Conservation (phyloP, 2,888 invertebrate species). For the Fissipunctia ypsillon region DNA sequence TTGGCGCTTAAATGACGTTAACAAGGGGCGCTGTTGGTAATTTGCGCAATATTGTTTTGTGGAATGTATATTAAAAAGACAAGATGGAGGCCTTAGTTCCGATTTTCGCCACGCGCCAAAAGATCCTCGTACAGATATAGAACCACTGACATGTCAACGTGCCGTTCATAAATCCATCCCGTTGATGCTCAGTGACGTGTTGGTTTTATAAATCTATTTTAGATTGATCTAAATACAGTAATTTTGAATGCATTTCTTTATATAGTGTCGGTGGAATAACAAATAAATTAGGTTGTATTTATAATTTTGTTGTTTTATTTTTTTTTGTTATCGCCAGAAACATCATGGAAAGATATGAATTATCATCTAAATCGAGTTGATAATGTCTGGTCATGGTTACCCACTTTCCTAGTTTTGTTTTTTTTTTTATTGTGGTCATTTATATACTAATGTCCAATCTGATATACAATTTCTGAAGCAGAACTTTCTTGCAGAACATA, state of each 20-base stretch:
- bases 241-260: constrained; percentile 88
- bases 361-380: neutral
- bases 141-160: constrained; percentile 51
- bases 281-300: constrained; percentile 89
- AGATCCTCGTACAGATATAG: constrained; percentile 21
- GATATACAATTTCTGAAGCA: neutral
- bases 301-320: constrained; percentile 77
- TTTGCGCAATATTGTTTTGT: too few species aligned
- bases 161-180: constrained; percentile 43
- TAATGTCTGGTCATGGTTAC: neutral
- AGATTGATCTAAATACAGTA: constrained; percentile 88
- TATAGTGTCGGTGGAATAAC: constrained; percentile 82
- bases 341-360: neutral
- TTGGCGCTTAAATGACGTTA: neutral
- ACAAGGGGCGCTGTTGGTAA: neutral
- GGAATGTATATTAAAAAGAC: neutral
- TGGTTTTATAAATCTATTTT: constrained; percentile 74
- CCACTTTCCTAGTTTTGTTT: neutral
- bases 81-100: neutral
- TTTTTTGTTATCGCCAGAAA: constrained; percentile 50
- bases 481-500: neutral
- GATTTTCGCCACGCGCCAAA: neutral
- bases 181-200: constrained; percentile 60
- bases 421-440: neutral
- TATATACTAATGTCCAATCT: neutral